Conservation (phyloP, 2,888 invertebrate genomes). For the Athalia circularis region DNA sequence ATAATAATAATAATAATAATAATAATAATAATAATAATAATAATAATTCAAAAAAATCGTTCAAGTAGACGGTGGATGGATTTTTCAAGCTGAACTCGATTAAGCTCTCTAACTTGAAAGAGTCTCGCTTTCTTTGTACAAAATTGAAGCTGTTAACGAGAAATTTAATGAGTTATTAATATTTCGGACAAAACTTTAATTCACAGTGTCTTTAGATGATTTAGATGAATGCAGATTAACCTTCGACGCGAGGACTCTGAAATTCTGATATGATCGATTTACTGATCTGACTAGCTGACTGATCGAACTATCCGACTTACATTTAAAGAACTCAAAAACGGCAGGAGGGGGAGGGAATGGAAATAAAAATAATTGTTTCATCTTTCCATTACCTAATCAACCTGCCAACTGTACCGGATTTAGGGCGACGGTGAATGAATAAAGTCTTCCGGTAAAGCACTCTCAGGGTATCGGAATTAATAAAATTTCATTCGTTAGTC, state of each 20-base stretch:
- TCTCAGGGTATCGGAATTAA: not conserved
- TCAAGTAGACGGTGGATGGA: no score
- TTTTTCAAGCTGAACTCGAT: conserved; percentile 4
- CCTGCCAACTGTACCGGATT: not conserved
- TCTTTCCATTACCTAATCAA: no score
- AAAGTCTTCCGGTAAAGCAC: conserved; percentile 21
- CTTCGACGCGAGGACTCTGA: not conserved
- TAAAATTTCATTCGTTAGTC: not conserved
- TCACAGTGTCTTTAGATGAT: conserved; percentile 10
- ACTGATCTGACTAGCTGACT: no score
- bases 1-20: no score
- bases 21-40: no score
- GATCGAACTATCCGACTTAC: no score
- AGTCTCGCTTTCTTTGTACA: not conserved
- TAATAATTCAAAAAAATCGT: no score
- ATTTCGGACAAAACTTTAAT: conserved; percentile 20
- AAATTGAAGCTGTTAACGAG: conserved; percentile 21
- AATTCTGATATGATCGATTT: conserved; percentile 15
- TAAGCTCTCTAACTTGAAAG: conserved; percentile 12
- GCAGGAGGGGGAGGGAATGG: no score
- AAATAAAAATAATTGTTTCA: no score
- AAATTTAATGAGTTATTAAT: conserved; percentile 30
- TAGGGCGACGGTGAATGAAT: not conserved
- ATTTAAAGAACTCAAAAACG: no score
- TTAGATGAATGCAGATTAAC: no score